phyloP scores from a whole-genome alignment of 2,888 invertebrate species.

The Metacarcinus magister region DNA sequence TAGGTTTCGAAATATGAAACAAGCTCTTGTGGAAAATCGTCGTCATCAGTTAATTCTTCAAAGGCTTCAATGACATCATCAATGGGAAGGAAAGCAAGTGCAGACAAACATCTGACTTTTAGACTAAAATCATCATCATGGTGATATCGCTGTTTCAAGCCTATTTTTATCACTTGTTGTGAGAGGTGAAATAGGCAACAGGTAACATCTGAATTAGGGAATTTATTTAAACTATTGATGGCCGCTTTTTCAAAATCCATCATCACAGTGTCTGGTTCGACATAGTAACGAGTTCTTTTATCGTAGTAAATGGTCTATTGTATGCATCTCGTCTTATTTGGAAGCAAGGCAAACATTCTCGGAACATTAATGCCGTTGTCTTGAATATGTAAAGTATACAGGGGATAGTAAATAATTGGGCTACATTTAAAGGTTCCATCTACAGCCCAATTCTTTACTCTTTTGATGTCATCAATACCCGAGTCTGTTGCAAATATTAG shows the following conservation, averaged over 20 bases:
- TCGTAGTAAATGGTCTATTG: conserved; percentile 44
- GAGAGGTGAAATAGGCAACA: no score
- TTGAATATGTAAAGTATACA: conserved; percentile 61
- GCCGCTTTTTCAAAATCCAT: conserved; percentile 50
- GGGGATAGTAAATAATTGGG: conserved; percentile 52
- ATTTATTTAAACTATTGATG: conserved; percentile 55
- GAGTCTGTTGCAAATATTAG: conserved; percentile 65
- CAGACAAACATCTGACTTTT: conserved; percentile 56
- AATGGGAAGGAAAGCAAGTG: conserved; percentile 56
- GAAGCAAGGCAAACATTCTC: conserved; percentile 67
- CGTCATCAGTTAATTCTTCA: conserved; percentile 57
- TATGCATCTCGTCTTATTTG: conserved; percentile 48
- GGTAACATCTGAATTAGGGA: no score
- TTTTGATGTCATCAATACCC: conserved; percentile 47
- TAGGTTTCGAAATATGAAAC: conserved; percentile 43
- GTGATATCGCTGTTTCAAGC: conserved; percentile 58
- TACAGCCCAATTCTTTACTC: conserved; percentile 35
- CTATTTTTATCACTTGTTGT: conserved; percentile 52
- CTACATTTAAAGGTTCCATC: conserved; percentile 50
- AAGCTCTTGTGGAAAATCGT: conserved; percentile 56
- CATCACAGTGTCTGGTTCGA: conserved; percentile 46
- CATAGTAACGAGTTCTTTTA: conserved; percentile 57
- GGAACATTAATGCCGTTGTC: conserved; percentile 52
- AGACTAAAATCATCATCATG: conserved; percentile 58
- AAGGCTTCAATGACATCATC: conserved; percentile 35